Base-by-base conservation (phyloP, 1,140 invertebrate species). In the Caerostris extrusa region DNA sequence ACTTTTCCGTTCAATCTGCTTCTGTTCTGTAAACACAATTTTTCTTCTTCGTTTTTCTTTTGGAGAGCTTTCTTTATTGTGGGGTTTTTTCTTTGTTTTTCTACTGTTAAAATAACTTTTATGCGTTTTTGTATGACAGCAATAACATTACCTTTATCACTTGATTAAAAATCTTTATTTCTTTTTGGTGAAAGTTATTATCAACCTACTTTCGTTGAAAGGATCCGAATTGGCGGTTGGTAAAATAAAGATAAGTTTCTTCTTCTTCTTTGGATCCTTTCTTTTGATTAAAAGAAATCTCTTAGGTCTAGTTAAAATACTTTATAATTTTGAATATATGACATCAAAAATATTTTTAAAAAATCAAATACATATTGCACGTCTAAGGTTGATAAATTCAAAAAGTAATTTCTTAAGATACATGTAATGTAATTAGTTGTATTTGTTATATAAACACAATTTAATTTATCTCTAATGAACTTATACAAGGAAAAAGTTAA, bases 91-190 rank as follows among this genome's bases (percentile, higher is more conserved):
- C 61, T 4, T 77, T 53, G 19, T 77, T 77, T 77, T 77, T 53
- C 71, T 12, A 5, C 53, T 53, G 12, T 53, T 34, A 5, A 0
- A 14, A 77, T 53, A 8, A 19, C 53, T 77, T 77, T 50, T 50
- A 77, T 77, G 12, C 53, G 8, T 77, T 53, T 77, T 71, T 77
- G 12, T 77, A 77, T 12, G 71, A 77, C 53, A 10, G 8, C 71
- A 53, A 50, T 34, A 34, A 12, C 71, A 50, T 50, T 34, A 77
- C 3, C 17, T 50, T 77, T 34, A 77, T 77, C 50, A 53, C 71
- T 77, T 77, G 71, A 77, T 77, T 77, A 53, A 77, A 77, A 77
- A 50, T 4, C 50, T 77, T 77, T 50, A 53, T 77, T 53, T 12
- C 34, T 50, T 12, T 53, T 77, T 14, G 34, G 4, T 53, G 50